A percentile compares a stretch with the other conserved stretches of the same genome.
phyloP scores from a whole-genome alignment of 2,113 vertebrate species.

The Meriones unguiculatus region DNA sequence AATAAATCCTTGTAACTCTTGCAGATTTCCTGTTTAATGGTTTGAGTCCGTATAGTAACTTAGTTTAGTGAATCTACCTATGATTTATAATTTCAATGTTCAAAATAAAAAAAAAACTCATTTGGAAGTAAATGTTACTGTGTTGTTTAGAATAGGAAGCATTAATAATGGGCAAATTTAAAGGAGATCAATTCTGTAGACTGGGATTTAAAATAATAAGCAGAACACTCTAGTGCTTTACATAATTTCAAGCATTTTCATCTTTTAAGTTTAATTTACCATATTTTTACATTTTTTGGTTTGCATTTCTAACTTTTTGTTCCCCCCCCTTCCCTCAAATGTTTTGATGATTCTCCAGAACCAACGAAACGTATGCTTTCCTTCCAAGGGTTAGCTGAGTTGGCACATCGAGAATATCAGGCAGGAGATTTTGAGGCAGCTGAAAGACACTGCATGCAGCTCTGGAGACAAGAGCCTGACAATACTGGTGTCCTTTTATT shows the following conservation, averaged over 20 bases:
- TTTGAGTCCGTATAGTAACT: slow-evolving; percentile 48
- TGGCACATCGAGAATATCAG: slow-evolving; percentile 99
- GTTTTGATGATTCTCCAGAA: slow-evolving; percentile 98
- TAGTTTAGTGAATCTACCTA: slow-evolving; percentile 20
- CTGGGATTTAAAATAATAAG: slow-evolving; percentile 53
- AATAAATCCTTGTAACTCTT: slow-evolving; percentile 48
- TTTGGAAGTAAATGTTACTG: slow-evolving; percentile 40
- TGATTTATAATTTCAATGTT: slow-evolving; percentile 48
- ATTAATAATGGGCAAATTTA: slow-evolving; percentile 46
- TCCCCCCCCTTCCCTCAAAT: slow-evolving; percentile 87
- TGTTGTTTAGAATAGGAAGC: slow-evolving; percentile 17
- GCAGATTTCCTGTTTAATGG: slow-evolving; percentile 34
- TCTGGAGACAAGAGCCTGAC: slow-evolving; percentile 99
- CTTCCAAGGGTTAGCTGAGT: slow-evolving; percentile 99
- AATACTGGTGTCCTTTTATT: slow-evolving; percentile 98
- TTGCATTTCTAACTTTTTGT: slow-evolving; percentile 97
- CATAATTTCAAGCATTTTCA: slow-evolving; percentile 83
- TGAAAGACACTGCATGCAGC: slow-evolving; percentile 99
- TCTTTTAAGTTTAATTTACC: slow-evolving; percentile 81
- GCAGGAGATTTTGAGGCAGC: slow-evolving; percentile 99
- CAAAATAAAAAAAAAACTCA: slow-evolving; percentile 42
- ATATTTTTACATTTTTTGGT: slow-evolving; percentile 85
- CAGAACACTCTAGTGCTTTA: slow-evolving; percentile 71
- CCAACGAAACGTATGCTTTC: slow-evolving; percentile 99
- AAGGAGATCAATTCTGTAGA: slow-evolving; percentile 57